Evolutionary conservation across 2,113 vertebrate species (phyloP).

Genomic region (Carlito syrichta): DNA sequence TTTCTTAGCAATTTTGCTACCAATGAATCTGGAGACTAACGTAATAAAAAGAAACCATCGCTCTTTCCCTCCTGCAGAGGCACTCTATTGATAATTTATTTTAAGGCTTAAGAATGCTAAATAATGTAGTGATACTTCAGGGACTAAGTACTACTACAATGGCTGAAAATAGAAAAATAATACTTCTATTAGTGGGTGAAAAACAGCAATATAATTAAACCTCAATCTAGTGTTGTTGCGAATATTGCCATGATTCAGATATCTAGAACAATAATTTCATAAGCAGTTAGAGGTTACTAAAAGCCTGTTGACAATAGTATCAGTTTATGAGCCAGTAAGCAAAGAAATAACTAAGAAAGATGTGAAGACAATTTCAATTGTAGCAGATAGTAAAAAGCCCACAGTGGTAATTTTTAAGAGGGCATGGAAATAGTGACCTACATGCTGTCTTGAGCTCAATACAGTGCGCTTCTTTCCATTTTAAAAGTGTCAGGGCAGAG

Average conservation of each 20-base stretch:
- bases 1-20: constrained; percentile 1
- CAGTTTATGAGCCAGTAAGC: neutral
- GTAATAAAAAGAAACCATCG: neutral
- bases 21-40: neutral
- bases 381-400: neutral
- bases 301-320: neutral
- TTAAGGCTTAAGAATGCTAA: neutral
- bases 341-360: neutral
- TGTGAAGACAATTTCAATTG: neutral
- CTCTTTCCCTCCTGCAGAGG: neutral
- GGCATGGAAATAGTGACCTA: neutral
- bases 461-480: neutral
- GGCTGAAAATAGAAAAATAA: neutral
- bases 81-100: neutral
- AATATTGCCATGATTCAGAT: neutral
- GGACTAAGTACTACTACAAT: neutral
- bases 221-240: neutral
- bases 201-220: constrained; percentile 15
- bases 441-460: neutral
- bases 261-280: neutral
- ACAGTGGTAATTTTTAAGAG: neutral
- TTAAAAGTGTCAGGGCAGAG: neutral
- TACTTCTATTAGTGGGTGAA: neutral
- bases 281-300: neutral
- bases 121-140: neutral